phyloP scores from a whole-genome alignment of 1,140 invertebrate genomes.

The Drosophila gunungcola region DNA sequence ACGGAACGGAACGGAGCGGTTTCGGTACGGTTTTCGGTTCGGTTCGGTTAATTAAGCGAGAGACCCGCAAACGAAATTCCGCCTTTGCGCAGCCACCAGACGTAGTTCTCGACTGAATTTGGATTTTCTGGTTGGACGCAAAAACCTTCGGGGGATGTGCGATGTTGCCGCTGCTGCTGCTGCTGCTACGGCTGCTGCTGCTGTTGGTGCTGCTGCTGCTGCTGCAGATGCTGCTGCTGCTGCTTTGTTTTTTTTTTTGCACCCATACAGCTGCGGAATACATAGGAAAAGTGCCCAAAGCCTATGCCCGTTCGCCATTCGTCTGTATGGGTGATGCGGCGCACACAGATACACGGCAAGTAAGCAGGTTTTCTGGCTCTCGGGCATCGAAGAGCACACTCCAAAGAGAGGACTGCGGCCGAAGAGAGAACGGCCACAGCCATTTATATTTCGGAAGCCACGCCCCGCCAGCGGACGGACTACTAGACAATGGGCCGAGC shows the following conservation, averaged over 20 bases:
- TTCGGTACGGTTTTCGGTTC: constrained; percentile 30
- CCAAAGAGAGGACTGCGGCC: constrained; percentile 23
- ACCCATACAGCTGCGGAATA: constrained; percentile 34
- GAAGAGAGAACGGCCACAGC: constrained; percentile 66
- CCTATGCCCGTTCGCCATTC: constrained; percentile 40
- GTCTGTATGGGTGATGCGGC: constrained; percentile 28
- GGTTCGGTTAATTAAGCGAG: constrained; percentile 64
- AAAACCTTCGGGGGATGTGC: constrained; percentile 84
- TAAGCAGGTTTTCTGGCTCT: constrained; percentile 48
- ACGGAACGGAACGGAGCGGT: constrained; percentile 11
- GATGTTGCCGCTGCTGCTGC: constrained; percentile 62
- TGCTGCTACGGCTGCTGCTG: constrained; percentile 44
- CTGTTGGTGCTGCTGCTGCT: constrained; percentile 47
- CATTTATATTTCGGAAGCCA: constrained; percentile 84
- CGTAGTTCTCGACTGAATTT: constrained; percentile 84
- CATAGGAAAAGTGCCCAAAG: constrained; percentile 53
- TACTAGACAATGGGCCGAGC: constrained; percentile 79
- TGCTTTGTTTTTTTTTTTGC: constrained; percentile 5
- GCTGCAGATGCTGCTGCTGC: constrained; percentile 23
- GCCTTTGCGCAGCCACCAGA: constrained; percentile 84
- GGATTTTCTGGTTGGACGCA: constrained; percentile 84
- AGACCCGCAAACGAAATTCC: constrained; percentile 82
- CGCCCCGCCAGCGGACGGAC: constrained; percentile 76
- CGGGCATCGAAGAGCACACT: constrained; percentile 32
- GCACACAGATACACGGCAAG: constrained; percentile 33